Base-by-base conservation (phyloP, 2,797 vertebrate genomes). In the Cyprinodon diabolis region DNA sequence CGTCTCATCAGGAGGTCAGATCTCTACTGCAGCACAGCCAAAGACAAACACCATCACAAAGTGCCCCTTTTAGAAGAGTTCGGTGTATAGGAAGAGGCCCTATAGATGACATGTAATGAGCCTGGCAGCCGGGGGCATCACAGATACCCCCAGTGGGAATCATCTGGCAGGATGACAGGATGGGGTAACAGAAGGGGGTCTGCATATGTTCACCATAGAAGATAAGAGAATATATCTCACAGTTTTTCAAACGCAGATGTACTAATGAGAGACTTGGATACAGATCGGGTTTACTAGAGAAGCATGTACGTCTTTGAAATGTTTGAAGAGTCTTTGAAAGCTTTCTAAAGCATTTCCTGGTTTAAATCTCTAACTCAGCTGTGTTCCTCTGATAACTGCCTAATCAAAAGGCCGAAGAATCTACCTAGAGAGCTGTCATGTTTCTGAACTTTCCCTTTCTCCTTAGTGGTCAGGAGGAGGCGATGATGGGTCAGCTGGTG, bases 401-500 rank as follows among this genome's bases (percentile, higher is more conserved):
- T 17, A 37, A 47, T 65, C 45, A 37, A 40, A 67, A 51, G 15
- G 6, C 9, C 19, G 49, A 25, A 57, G 47, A n/a, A 43, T 21
- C 40, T 11, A 25, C 65, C 47, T 71, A 40, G n/a, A 17, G 62
- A 12, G 68, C 21, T n/a, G 14, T 4, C 1, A 10, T 21, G 14
- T 49, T 54, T 66, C 57, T 69, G 48, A 23, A 23, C 23, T 52
- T 58, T 43, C 40, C 40, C 0, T 65, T 74, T 51, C 49, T 76
- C 52, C 14, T 1, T 84, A 97, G 97, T 7, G 93, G 82, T 77
- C 93, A 92, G 60, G 97, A 98, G 86, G 91, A 95, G 25, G 91
- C 90, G 71, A 97, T 98, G 97, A 96, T 94, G 90, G 93, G 85
- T 86, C 78, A 91, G 47, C 95, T 98, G 66, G 65, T 97, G 76